Base-by-base conservation (phyloP, 2,888 invertebrate species). In the Tricholauxania praeusta region DNA sequence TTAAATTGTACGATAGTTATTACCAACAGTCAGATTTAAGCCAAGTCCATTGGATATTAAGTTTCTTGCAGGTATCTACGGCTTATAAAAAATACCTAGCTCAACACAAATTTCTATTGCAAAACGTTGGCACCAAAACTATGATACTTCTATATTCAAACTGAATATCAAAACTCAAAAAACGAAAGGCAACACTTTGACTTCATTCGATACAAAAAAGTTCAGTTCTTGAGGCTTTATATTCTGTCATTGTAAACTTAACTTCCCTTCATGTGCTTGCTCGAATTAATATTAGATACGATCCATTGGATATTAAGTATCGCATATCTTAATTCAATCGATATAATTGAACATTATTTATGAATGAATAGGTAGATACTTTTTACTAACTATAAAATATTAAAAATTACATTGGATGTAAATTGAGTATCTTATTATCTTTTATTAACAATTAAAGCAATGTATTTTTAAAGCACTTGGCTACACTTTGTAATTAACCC, bases 301-400 rank as follows among this genome's bases (percentile, higher is more conserved):
- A 17, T 55, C 49, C 39, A 22, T 60, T 73, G 39, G 52, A 66
- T 57, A 65, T 53, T 51, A 51, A 63, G 10, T 28, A 51, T 19
- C 60, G 28, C 65, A 49, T 73, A 73, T 73, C 73, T 73, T 62
- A 73, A 73, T 73, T 73, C 57, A 64, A 73, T 69, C 73, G 63
- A 12, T 59, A 64, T 65, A 65, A 65, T 64, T 55, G 64, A 69
- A 59, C 69, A 70, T 69, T 57, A n/a, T 17, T n/a, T 39, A 62
- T 62, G 17, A 22, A 62, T 62, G 39, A 39, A 39, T 39, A 39
- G 39, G 10, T 39, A 39, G 39, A 39, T 39, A 39, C 39, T 39
- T 39, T 39, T 39, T 39, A 39, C 39, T 10, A 39, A 39, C 39
- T 39, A 10, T 10, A 39, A 10, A 39, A 39, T 39, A 39, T 39